Evolutionary conservation across 2,888 invertebrate genomes (phyloP).

Genomic region (Meloe dianella): DNA sequence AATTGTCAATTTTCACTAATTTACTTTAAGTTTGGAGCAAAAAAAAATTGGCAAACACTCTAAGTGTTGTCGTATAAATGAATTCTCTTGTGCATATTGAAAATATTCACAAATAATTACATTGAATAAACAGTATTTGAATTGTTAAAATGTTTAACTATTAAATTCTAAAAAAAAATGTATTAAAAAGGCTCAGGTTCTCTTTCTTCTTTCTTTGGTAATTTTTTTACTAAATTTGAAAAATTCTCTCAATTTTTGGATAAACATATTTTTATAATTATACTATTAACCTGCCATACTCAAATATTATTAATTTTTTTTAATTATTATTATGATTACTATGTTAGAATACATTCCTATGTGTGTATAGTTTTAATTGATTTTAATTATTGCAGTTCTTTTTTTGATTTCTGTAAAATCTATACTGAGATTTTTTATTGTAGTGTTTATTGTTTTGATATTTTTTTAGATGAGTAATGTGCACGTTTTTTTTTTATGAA

Average conservation of each 20-base stretch:
- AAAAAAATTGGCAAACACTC: conserved; percentile 11
- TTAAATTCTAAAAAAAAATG: conserved; percentile 20
- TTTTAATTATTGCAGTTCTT: conserved; percentile 12
- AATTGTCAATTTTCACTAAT: conserved; percentile 28
- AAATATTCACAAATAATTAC: conserved; percentile 14
- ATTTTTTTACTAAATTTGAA: background rate
- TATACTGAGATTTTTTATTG: conserved; percentile 12
- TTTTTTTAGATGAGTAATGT: conserved; percentile 25
- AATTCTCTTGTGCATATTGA: conserved; percentile 15
- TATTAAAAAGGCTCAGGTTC: conserved; percentile 31
- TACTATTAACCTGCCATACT: conserved; percentile 13
- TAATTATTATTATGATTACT: no score
- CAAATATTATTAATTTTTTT: conserved; percentile 19
- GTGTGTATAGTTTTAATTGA: background rate
- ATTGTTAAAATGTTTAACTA: background rate
- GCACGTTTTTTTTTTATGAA: conserved; percentile 27
- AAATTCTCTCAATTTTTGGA: conserved; percentile 4
- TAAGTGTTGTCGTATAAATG: conserved; percentile 19
- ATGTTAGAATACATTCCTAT: no score
- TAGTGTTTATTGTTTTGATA: background rate
- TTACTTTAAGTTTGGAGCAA: background rate
- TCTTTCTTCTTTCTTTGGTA: conserved; percentile 15
- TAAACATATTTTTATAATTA: conserved; percentile 26
- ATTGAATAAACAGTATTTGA: conserved; percentile 18
- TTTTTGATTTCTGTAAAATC: conserved; percentile 10